Base-by-base conservation (phyloP, 2,797 vertebrate species). In the Mallotus villosus region DNA sequence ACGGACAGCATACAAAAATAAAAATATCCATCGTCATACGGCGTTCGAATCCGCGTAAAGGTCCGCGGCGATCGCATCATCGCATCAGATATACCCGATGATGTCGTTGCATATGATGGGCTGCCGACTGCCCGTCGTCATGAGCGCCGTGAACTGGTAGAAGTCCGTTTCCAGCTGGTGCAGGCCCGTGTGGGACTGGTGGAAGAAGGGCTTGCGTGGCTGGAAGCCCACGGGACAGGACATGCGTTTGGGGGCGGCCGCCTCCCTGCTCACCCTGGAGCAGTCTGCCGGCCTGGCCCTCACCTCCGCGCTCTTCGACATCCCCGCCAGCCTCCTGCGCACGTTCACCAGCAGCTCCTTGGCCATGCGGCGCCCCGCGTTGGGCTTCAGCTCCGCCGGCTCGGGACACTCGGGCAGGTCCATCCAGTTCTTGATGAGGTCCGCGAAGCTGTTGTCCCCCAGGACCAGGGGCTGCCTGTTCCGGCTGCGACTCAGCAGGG, bases 361-460 rank as follows among this genome's bases (percentile, higher is more conserved):
- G 70, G 94, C 94, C 24, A 96, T 87, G 69, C 94, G 92, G 3
- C 95, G 93, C 2, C 93, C 92, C 16, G 82, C 75, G 0, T 82
- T 89, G 0, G 90, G 86, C 77, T 87, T 91, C 11, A 91, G 81
- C 58, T 87, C 80, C 0, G 85, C 81, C 4, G 91, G 87, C 53
- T 98, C 96, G 0, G 95, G 87, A 4, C 89, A 93, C 68, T 99
- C 97, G 0, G 97, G 97, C 67, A 99, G 90, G 87, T 99, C 97
- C 97, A 99, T 98, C 97, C 97, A 99, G 84, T 99, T 98, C 88
- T 98, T 95, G 70, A 99, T 96, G 41, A 99, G 89, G 83, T 99
- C 97, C 0, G 97, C 97, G 59, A 99, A 99, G 83, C 97, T 97
- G 87, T 99, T 99, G 91, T 99, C 97, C 0, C 97, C 97, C 37